A percentile compares a stretch with the other conserved stretches of the same genome.
phyloP scores from a whole-genome alignment of 2,888 invertebrate genomes.

The Pyrrhia umbra region DNA sequence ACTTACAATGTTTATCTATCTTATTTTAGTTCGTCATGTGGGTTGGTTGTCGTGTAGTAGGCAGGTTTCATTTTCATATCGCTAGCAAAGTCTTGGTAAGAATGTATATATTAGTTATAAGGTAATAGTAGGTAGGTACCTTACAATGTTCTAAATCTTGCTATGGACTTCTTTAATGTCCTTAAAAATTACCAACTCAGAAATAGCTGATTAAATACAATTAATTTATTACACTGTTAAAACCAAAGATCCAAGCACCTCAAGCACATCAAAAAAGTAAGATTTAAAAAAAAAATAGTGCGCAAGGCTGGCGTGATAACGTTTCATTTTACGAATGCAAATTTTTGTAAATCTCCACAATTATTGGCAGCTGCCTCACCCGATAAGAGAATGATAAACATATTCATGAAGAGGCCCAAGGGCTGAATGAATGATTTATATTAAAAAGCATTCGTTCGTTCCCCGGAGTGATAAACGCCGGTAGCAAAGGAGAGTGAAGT shows the following conservation, averaged over 20 bases:
- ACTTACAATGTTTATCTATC: background rate
- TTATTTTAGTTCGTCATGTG: background rate
- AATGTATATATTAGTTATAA: too few species aligned
- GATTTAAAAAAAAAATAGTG: constrained; percentile 19
- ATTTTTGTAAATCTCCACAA: constrained; percentile 79
- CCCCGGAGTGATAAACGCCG: constrained; percentile 51
- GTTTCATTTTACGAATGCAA: constrained; percentile 74
- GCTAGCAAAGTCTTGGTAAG: too few species aligned
- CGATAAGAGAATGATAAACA: constrained; percentile 71
- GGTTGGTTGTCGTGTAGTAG: too few species aligned
- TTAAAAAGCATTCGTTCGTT: constrained; percentile 45
- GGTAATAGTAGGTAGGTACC: too few species aligned
- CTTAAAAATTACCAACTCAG: too few species aligned
- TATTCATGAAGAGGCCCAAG: constrained; percentile 71
- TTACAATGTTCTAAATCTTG: too few species aligned
- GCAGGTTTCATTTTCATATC: too few species aligned
- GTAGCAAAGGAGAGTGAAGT: constrained; percentile 56
- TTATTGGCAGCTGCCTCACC: constrained; percentile 78
- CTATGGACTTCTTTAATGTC: too few species aligned
- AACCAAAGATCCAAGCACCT: too few species aligned
- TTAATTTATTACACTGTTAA: too few species aligned
- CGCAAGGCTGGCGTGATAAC: constrained; percentile 68
- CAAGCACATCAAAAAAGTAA: constrained; percentile 2
- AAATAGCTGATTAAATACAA: too few species aligned
- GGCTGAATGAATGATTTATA: constrained; percentile 62